Conservation (phyloP, 1,140 invertebrate species). For the Achatina immaculata region DNA sequence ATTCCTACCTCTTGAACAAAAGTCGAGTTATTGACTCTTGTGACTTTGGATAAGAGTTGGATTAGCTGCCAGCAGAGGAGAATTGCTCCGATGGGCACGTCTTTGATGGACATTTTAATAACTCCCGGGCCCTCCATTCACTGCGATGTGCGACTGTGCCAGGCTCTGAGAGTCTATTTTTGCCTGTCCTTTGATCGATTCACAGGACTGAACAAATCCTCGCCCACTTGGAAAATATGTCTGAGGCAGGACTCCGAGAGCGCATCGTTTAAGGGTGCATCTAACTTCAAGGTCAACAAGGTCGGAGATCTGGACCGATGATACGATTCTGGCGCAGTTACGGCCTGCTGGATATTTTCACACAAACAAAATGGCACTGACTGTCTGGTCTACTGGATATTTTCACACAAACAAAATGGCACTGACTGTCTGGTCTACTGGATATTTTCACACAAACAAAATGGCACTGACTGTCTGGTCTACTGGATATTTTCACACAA, state of each 20-base stretch:
- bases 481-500: no score
- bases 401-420: no score
- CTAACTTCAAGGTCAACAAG: background rate
- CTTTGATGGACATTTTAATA: slow-evolving; percentile 15
- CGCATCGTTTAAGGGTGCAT: background rate
- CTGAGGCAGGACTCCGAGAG: background rate
- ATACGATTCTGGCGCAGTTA: no score
- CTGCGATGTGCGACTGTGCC: background rate
- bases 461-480: no score
- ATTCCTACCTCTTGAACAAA: background rate
- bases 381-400: no score
- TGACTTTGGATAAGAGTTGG: background rate
- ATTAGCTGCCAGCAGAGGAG: background rate
- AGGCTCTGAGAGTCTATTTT: background rate
- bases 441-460: no score
- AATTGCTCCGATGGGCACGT: background rate
- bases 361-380: no score
- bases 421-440: no score
- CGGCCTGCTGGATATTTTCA: no score
- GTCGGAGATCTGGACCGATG: background rate
- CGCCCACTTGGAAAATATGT: background rate
- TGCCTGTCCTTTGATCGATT: background rate
- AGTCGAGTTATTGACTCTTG: slow-evolving; percentile 14
- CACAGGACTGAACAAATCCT: background rate
- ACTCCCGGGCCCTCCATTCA: background rate